These are phyloP conservation scores for Callipepla squamata DNA, from an alignment of 2,113 vertebrate genomes.

Conservation along the genomic window DNA sequence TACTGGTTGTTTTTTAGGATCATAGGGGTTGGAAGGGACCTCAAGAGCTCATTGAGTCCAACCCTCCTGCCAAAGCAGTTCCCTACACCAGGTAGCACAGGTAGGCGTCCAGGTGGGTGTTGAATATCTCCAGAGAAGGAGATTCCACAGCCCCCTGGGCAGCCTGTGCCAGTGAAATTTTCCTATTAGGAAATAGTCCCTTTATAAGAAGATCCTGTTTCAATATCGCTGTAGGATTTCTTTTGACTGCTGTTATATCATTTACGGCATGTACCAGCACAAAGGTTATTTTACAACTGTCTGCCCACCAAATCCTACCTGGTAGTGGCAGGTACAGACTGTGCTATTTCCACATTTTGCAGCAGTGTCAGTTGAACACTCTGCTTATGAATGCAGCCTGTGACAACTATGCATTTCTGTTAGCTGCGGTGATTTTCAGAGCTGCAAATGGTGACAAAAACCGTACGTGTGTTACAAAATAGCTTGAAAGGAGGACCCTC, in stretches of 20 bases:
- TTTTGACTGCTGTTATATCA: neutral
- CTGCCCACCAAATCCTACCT: neutral
- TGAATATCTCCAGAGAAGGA: too few species aligned
- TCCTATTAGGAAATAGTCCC: neutral
- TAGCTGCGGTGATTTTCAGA: neutral
- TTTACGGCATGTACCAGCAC: neutral
- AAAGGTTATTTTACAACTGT: neutral
- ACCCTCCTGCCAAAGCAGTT: too few species aligned
- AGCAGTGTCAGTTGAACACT: neutral
- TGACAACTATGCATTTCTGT: neutral
- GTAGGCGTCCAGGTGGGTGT: too few species aligned
- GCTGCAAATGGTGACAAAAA: neutral
- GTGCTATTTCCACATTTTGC: neutral
- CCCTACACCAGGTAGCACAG: too few species aligned
- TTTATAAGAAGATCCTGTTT: neutral
- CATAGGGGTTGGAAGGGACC: too few species aligned
- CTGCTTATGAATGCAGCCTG: neutral
- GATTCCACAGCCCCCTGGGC: too few species aligned
- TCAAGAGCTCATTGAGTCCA: too few species aligned
- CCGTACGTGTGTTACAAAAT: neutral
- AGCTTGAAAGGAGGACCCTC: neutral
- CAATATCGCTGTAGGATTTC: rapidly evolving
- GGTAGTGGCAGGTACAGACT: neutral
- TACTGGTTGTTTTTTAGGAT: neutral
- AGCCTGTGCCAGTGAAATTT: too few species aligned